Evolutionary conservation across 2,113 vertebrate species (phyloP).

Genomic region (Ailuropoda melanoleuca): DNA sequence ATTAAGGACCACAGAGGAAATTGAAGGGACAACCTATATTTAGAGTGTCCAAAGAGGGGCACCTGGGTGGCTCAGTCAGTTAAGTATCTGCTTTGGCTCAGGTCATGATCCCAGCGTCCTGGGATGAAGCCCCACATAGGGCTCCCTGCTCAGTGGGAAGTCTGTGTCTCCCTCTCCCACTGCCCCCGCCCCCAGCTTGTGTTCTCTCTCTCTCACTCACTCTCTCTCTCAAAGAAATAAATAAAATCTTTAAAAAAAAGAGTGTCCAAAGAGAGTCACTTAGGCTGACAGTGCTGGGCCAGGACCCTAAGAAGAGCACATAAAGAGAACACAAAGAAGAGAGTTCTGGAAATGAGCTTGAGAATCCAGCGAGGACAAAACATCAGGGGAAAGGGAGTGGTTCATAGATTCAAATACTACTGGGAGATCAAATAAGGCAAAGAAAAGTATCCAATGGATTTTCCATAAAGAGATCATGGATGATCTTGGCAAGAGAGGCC

Average conservation of each 20-base stretch:
- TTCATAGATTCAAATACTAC: background rate
- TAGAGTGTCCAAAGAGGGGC: background rate
- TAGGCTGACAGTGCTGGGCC: background rate
- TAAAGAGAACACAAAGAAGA: background rate
- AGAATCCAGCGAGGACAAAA: background rate
- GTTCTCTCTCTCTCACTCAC: background rate
- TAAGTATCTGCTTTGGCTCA: background rate
- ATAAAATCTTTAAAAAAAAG: background rate
- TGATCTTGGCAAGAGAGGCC: background rate
- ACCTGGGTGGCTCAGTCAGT: background rate
- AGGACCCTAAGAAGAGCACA: background rate
- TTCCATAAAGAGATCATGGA: background rate
- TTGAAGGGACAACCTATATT: background rate
- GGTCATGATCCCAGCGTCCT: background rate
- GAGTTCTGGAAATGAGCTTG: background rate
- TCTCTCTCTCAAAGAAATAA: background rate
- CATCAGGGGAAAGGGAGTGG: background rate
- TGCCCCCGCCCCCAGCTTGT: background rate
- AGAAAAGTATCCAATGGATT: background rate
- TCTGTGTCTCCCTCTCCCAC: background rate
- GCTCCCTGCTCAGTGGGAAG: background rate
- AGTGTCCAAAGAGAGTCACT: background rate
- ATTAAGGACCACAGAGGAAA: background rate
- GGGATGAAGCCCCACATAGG: background rate
- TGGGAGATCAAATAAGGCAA: background rate